A percentile compares a stretch with the other conserved stretches of the same genome.
Conservation (phyloP, 2,888 invertebrate species). For the Ochlodes sylvanus region DNA sequence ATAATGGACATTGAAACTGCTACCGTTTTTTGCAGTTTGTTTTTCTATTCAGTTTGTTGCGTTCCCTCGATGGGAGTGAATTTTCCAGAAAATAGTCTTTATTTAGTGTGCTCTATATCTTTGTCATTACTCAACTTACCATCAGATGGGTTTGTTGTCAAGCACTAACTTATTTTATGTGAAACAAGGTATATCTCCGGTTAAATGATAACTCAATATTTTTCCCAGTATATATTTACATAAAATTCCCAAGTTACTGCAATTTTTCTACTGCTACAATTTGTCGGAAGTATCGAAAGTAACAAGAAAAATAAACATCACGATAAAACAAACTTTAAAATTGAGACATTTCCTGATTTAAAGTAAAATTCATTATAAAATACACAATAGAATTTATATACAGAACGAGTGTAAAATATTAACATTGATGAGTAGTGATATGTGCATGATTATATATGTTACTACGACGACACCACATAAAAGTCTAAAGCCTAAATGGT, state of each 20-base stretch:
- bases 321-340: neutral
- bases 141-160: no score
- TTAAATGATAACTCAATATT: neutral
- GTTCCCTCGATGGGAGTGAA: no score
- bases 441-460: constrained; percentile 2
- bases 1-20: no score
- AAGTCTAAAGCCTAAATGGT: no score
- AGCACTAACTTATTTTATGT: no score
- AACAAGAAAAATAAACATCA: neutral
- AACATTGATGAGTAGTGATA: neutral
- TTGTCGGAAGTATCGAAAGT: neutral
- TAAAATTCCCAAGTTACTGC: neutral
- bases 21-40: no score
- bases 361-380: neutral
- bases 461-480: neutral
- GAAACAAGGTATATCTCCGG: no score
- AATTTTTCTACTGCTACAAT: neutral
- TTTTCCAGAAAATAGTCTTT: no score
- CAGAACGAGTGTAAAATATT: neutral
- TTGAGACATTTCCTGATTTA: neutral
- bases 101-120: no score
- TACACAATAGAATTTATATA: constrained; percentile 1
- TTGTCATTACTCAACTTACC: no score
- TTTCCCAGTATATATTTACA: constrained; percentile 3
- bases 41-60: no score